Base-by-base conservation (phyloP, 2,113 vertebrate genomes). In the Grus americana region DNA sequence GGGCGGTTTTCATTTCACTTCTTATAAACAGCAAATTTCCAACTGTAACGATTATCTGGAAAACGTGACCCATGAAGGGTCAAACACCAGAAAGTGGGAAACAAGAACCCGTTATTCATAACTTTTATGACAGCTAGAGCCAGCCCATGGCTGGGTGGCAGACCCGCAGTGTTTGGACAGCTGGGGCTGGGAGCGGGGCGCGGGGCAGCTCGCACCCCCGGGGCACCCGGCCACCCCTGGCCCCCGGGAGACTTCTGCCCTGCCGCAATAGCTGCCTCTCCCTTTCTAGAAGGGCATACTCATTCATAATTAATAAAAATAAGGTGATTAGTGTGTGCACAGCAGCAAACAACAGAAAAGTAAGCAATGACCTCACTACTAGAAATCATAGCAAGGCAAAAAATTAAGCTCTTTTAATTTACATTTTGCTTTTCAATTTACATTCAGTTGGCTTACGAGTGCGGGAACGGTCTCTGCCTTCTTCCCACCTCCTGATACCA, bases 1-100 rank as follows among this genome's bases (percentile, higher is more conserved):
- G 17, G 16, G 38, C 0, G 0, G 32, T 4, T 83, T 61, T 50
- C 42, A 36, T 70, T 72, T 54, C 34, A 8, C 21, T 34, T 59
- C 58, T 86, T 23, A 55, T 1, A 42, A 90, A 42, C 34, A 73
- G 62, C 23, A 71, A n/a, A 86, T 80, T 90, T 83, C 63, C 89
- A 79, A 29, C 75, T 19, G 15, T 34, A 78, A 13, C 0, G 0
- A 36, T 73, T 84, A 54, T 20, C 84, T 93, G 81, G 68, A 71
- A 84, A 84, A 71, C 0, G 1, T 54, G 47, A 54, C 76, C 76
- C 10, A 1, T 15, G 27, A 52, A 59, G 67, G 82, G 79, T 80
- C 72, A 78, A 24, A 70, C 59, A 27, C 26, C 47, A 79, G 79
- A 49, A 75, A 47, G 75, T 3, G 5, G 57, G 55, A 61, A 96